phyloP scores from a whole-genome alignment of 2,888 invertebrate species.

The Ligdia adustata region DNA sequence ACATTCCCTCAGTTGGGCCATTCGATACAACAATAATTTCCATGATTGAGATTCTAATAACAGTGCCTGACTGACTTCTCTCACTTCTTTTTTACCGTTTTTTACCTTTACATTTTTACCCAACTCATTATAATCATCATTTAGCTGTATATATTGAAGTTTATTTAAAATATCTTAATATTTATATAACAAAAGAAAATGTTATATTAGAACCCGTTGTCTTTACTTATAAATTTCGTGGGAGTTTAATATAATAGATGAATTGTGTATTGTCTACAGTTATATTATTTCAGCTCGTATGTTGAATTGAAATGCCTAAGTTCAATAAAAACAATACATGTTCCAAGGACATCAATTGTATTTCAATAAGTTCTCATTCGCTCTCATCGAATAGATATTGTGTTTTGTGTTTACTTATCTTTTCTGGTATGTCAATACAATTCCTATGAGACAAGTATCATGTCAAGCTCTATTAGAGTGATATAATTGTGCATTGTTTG shows the following conservation, averaged over 20 bases:
- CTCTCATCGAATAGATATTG: constrained; percentile 24
- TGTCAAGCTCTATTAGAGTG: too few species aligned
- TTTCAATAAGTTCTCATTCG: constrained; percentile 21
- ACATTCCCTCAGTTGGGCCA: too few species aligned
- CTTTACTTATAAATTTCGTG: constrained; percentile 6
- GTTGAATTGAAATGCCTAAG: constrained; percentile 17
- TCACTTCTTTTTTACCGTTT: too few species aligned
- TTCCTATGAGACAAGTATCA: not conserved
- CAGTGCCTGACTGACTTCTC: too few species aligned
- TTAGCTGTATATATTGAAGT: too few species aligned
- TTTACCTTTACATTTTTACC: too few species aligned
- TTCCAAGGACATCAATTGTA: constrained; percentile 24
- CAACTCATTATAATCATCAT: too few species aligned
- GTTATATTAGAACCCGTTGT: not conserved
- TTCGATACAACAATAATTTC: too few species aligned
- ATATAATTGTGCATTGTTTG: too few species aligned
- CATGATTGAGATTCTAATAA: too few species aligned
- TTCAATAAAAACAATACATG: constrained; percentile 24
- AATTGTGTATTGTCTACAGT: constrained; percentile 11
- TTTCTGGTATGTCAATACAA: constrained; percentile 2
- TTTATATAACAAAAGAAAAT: too few species aligned
- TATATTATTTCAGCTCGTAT: constrained; percentile 14
- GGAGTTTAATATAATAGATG: constrained; percentile 5
- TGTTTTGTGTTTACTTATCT: constrained; percentile 6
- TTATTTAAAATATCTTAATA: too few species aligned